These are phyloP conservation scores for Aleiodes sp. DNA, from an alignment of 1,140 invertebrate genomes.

Conservation along the genomic window DNA sequence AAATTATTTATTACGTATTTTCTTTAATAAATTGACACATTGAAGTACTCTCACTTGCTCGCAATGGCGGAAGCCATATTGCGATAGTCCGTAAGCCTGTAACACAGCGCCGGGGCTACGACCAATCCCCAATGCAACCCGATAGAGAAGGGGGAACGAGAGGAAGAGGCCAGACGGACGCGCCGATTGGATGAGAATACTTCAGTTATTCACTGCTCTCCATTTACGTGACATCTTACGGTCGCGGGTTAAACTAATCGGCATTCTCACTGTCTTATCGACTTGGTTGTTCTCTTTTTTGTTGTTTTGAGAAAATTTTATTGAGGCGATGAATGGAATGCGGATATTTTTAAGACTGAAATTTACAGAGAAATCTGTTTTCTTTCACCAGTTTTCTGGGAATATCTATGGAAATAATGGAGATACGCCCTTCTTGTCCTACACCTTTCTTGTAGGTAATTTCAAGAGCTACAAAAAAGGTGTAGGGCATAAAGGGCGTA, in stretches of 20 bases:
- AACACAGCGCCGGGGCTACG: conserved; percentile 32
- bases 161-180: conserved; percentile 9
- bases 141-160: conserved; percentile 18
- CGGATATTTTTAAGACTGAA: not conserved
- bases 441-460: no score
- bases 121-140: conserved; percentile 16
- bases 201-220: not conserved
- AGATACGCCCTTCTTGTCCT: no score
- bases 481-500: no score
- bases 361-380: no score
- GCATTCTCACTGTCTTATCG: not conserved
- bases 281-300: not conserved
- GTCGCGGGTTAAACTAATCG: not conserved
- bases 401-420: no score
- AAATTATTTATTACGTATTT: conserved; percentile 23
- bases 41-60: conserved; percentile 58
- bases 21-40: conserved; percentile 40
- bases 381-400: no score
- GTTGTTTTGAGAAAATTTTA: not conserved
- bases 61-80: conserved; percentile 65
- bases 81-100: conserved; percentile 46
- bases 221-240: conserved; percentile 7
- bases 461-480: no score
- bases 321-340: not conserved
- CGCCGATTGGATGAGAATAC: conserved; percentile 41